Base-by-base conservation (phyloP, 1,140 invertebrate species). In the Drosophila santomea region DNA sequence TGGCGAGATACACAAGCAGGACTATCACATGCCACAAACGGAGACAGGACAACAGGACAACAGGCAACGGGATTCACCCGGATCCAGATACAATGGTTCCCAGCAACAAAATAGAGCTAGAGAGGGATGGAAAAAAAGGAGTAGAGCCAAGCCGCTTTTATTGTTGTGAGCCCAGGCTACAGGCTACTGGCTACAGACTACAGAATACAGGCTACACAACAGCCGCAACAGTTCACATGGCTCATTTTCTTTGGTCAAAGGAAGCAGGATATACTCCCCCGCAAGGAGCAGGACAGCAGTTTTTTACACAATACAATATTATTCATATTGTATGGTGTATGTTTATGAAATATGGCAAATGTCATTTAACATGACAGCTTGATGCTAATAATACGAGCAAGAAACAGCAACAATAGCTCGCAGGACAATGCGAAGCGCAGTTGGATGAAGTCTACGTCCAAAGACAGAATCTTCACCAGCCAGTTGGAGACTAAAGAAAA, bases 351-450 rank as follows among this genome's bases (percentile, higher is more conserved):
- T 90, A 90, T 90, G 86, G 88, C 88, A 90, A 90, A 90, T 90
- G 86, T 90, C 86, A 90, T 86, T 90, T 90, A 90, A 86, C 82
- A 90, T 90, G 86, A 90, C 88, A 90, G 89, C 80, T 90, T 90
- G 86, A 90, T 83, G 80, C 90, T 90, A 86, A 90, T 86, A 84
- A 80, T 83, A 89, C 69, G 64, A 78, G 73, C 69, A 74, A 66
- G 67, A 58, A 50, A 56, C 66, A 48, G 56, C 59, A 61, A 25
- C 58, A 77, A 72, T 59, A 47, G 25, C 61, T 51, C 44, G 51
- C 60, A 74, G 76, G 61, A 71, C 74, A 80, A 82, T 79, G 51
- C 58, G 17, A 35, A 39, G 32, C 71, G 28, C 59, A 73, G 67
- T 56, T 61, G 69, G 56, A 73, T 61, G 61, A 72, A 45, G 67